These are phyloP conservation scores for Spheniscus mendiculus DNA, from an alignment of 2,113 vertebrate species.

Conservation along the genomic window DNA sequence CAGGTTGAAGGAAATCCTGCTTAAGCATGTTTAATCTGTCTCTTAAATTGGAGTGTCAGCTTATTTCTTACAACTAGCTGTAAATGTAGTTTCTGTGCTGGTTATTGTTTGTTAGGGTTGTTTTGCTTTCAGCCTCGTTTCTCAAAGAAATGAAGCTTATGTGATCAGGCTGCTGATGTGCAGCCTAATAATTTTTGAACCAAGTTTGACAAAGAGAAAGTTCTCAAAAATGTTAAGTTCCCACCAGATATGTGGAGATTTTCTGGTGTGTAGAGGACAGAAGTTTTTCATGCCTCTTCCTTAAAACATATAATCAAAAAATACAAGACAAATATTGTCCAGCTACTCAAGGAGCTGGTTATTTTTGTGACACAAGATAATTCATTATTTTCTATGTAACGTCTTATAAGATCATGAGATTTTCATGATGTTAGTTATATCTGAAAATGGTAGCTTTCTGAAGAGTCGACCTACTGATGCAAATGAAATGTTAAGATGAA, in stretches of 20 bases:
- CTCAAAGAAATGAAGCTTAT: neutral
- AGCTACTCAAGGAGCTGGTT: neutral
- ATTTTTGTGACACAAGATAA: neutral
- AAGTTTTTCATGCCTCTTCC: neutral
- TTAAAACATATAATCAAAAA: neutral
- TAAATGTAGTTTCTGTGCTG: neutral
- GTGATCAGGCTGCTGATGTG: neutral
- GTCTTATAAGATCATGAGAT: neutral
- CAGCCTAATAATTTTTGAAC: neutral
- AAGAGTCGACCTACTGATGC: neutral
- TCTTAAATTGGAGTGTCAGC: neutral
- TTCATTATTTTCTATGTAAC: neutral
- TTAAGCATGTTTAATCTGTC: constrained; percentile 23
- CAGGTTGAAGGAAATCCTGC: constrained; percentile 50
- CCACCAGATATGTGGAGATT: neutral
- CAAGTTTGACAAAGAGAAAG: neutral
- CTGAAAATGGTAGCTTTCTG: neutral
- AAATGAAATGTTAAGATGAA: neutral
- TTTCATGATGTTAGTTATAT: neutral
- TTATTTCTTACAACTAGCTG: neutral
- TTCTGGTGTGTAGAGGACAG: neutral
- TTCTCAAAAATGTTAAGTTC: neutral
- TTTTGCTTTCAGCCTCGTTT: neutral
- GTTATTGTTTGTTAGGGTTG: neutral
- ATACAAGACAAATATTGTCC: neutral